Evolutionary conservation across 35 echinoderm and acorn worm genomes (phyloP), one percentile per base, ranked within the genome.

Genomic region (Stichopus chloronotus): DNA sequence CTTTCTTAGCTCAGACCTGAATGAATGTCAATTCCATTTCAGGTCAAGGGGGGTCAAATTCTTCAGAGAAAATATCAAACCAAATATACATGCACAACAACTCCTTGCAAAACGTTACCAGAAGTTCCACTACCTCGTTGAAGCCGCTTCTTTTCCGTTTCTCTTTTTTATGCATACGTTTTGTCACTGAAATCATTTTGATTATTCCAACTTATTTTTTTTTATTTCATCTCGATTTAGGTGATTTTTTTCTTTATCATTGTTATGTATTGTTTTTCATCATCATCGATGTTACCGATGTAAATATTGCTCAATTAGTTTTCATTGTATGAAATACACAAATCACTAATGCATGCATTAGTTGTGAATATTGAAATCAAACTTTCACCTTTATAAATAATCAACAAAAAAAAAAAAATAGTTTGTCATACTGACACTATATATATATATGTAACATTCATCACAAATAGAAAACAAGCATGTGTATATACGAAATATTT

Each of bases 341-440:
- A 19, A 65, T 65, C 19, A 65, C 61, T 65, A 65, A 65, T 65
- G 61, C 17, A 65, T 65, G 61, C 61, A 65, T 65, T 17, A 65
- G 30, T 19, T 65, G 61, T 65, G 7, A 65, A 65, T 65, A 17
- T 65, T 14, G 19, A 65, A 65, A 65, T 14, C 61, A 19, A 65
- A 65, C 61, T 65, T 65, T 65, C 61, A 65, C 61, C 61, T 65
- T 65, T 65, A 65, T 65, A 65, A 11, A 65, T 65, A 65, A 65
- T 65, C 11, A 14, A 65, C 19, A 65, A 65, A 8, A 65, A 65
- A 0, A 65, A 14, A 10, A 65, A 65, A 11, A 14, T 14, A 65
- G 11, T 65, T 65, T 65, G 61, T 65, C 61, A 65, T 17, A 65
- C 61, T 65, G 61, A 65, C 61, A 65, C 61, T 19, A 65, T 65